phyloP scores from a whole-genome alignment of 2,888 invertebrate species.

The Dilophus febrilis region DNA sequence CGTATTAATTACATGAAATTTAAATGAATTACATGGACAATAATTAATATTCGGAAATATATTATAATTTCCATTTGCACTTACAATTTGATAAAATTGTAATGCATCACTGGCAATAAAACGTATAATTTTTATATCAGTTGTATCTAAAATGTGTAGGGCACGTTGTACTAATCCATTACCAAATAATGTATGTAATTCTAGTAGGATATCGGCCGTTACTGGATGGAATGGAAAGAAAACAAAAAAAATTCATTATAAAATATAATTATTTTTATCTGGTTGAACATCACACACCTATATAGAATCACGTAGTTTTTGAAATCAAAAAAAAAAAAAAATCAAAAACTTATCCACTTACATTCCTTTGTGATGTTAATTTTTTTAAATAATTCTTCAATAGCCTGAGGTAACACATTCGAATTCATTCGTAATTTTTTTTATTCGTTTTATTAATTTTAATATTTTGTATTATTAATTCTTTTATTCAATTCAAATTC shows the following conservation, averaged over 20 bases:
- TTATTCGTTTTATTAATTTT: too few species aligned
- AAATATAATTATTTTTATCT: too few species aligned
- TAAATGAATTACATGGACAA: constrained; percentile 48
- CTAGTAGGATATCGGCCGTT: too few species aligned
- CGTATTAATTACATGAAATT: constrained; percentile 35
- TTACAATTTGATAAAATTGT: constrained; percentile 39
- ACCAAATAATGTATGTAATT: constrained; percentile 42
- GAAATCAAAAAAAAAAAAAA: too few species aligned
- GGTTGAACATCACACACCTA: too few species aligned
- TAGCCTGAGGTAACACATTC: background rate
- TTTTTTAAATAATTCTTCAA: background rate
- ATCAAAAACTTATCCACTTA: background rate
- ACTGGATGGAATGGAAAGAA: too few species aligned
- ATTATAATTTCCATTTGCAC: constrained; percentile 37
- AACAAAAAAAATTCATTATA: too few species aligned
- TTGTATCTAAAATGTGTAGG: constrained; percentile 44
- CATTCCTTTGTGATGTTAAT: background rate
- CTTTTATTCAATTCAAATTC: too few species aligned
- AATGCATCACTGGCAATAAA: too few species aligned
- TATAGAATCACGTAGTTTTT: too few species aligned
- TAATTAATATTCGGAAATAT: constrained; percentile 47
- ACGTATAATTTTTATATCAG: constrained; percentile 32
- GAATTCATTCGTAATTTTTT: constrained; percentile 2
- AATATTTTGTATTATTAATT: too few species aligned
- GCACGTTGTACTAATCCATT: constrained; percentile 38